These are phyloP conservation scores for Vanacampus margaritifer DNA, from an alignment of 2,113 vertebrate species.

Conservation along the genomic window DNA sequence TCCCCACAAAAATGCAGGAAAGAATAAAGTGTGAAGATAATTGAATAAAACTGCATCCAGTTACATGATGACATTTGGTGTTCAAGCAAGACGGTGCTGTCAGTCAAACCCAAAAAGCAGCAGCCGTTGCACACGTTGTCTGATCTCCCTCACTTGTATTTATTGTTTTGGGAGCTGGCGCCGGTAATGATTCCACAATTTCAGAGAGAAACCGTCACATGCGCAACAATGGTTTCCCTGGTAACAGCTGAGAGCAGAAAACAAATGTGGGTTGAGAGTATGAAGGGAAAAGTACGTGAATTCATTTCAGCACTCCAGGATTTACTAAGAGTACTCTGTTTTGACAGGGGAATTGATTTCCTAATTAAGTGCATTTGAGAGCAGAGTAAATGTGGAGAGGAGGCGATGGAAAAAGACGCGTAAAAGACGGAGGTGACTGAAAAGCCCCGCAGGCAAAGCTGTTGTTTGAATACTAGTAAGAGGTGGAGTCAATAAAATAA, in stretches of 20 bases:
- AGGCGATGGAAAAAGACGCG: constrained; percentile 42
- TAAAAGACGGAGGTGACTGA: no score
- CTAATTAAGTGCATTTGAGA: constrained; percentile 55
- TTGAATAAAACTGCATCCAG: background rate
- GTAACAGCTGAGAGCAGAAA: constrained; percentile 44
- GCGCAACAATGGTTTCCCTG: constrained; percentile 55
- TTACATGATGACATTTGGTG: background rate
- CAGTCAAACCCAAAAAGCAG: background rate
- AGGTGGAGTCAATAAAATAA: constrained; percentile 25
- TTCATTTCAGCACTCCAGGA: constrained; percentile 37
- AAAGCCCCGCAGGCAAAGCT: constrained; percentile 39
- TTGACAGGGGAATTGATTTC: constrained; percentile 53
- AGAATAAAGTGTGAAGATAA: background rate
- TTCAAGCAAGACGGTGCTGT: background rate
- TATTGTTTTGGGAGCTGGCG: constrained; percentile 31
- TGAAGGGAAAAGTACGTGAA: constrained; percentile 36
- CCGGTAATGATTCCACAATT: constrained; percentile 31
- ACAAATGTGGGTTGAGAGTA: constrained; percentile 46
- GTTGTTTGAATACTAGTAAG: constrained; percentile 40
- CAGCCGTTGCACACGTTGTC: constrained; percentile 4
- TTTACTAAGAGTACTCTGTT: constrained; percentile 31
- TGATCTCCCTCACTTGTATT: constrained; percentile 24
- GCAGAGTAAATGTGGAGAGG: constrained; percentile 43
- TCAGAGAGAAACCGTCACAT: constrained; percentile 47
- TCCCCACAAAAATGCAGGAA: no score